Base-by-base conservation (phyloP, 2,113 vertebrate genomes). In the Potamarius usumacintae region DNA sequence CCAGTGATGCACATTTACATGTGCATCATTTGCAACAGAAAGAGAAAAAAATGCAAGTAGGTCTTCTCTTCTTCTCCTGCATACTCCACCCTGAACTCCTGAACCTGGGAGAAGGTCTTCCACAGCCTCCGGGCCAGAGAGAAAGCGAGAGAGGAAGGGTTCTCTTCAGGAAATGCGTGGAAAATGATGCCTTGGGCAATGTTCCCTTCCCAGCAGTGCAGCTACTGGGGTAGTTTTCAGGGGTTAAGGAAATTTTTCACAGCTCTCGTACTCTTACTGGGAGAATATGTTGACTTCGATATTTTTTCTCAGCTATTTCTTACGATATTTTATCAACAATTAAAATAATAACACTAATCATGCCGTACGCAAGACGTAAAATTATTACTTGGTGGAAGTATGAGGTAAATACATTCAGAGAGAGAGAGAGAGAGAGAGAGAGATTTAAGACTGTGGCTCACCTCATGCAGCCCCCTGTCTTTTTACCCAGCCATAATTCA, bases 131-230 rank as follows among this genome's bases (percentile, higher is more conserved):
- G 86, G 91, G 89, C 87, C 65, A 86, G 72, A 86, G 74, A 87
- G 87, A 34, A 81, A 88, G 87, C 65, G 74, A 85, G 85, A 52
- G 81, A 72, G 80, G 57, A 69, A 87, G 71, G 83, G 52, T 27
- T 80, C 65, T 89, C 69, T 90, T 88, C 86, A 87, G 88, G 92
- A 91, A 89, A 85, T 88, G 77, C 69, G 72, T 65, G 84, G 90
- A 85, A 90, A 89, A 88, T 90, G 86, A 81, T 86, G 91, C 92
- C 91, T 72, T 34, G 52, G 92, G 92, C 90, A 27, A 84, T 88
- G 85, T 90, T 91, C 86, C 87, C 83, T 91, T 92, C 89, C 85
- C 83, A 90, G 87, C 83, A 76, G 87, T 77, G 85, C 82, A 86
- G 88, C 65, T 80, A 55, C 82, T 69, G 89, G 57, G 86, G 80